Percentiles rank a stretch among this genome's conserved stretches.
Evolutionary conservation across 2,797 vertebrate genomes (phyloP).

Genomic region (Rhabdophis nuchalis): DNA sequence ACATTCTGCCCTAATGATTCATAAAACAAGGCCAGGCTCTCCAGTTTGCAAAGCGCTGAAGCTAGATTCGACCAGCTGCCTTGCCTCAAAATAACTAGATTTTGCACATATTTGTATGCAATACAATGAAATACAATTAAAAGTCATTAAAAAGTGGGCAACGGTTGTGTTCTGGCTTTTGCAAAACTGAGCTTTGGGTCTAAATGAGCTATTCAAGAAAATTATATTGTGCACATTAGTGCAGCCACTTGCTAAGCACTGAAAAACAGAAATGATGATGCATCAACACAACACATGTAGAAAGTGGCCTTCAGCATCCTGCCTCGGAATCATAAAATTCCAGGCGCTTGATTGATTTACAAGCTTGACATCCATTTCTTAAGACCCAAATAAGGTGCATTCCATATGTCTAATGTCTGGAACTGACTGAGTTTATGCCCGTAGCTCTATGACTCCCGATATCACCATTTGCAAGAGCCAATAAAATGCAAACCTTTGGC

Average conservation of each 20-base stretch:
- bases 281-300: not conserved
- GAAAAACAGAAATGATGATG: not conserved
- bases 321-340: not conserved
- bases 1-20: not conserved
- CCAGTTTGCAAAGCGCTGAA: not conserved
- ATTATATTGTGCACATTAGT: not conserved
- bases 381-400: constrained; percentile 50
- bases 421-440: constrained; percentile 48
- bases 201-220: not conserved
- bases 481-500: constrained; percentile 60
- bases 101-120: not conserved
- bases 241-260: not conserved
- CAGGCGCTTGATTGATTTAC: constrained; percentile 42
- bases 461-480: constrained; percentile 49
- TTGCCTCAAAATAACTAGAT: not conserved
- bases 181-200: not conserved
- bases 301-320: not conserved
- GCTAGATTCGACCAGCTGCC: not conserved
- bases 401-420: constrained; percentile 48
- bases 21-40: not conserved
- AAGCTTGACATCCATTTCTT: constrained; percentile 47
- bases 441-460: constrained; percentile 48
- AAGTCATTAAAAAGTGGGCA: not conserved
- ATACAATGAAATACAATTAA: not conserved
- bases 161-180: not conserved